Evolutionary conservation across 2,113 vertebrate genomes (phyloP).

Genomic region (Chloroceryle aenea): DNA sequence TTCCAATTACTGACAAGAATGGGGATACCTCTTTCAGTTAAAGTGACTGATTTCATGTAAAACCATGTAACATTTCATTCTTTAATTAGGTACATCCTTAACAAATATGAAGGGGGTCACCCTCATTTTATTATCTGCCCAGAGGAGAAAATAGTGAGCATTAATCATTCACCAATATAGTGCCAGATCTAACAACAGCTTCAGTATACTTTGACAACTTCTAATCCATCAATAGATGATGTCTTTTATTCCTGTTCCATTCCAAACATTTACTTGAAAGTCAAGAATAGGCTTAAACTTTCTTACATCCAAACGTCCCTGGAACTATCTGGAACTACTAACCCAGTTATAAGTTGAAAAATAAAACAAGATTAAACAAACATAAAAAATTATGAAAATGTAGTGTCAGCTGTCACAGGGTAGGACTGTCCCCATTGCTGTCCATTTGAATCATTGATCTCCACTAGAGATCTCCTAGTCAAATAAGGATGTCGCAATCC

Average conservation of each 20-base stretch:
- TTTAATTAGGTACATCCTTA: constrained; percentile 69
- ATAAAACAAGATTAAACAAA: background rate
- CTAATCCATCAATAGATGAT: background rate
- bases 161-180: constrained; percentile 25
- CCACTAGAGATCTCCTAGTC: background rate
- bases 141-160: constrained; percentile 30
- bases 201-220: background rate
- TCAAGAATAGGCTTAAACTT: background rate
- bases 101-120: constrained; percentile 54
- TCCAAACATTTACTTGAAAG: background rate
- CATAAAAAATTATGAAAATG: background rate
- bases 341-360: background rate
- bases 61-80: constrained; percentile 51
- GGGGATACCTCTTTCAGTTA: constrained; percentile 68
- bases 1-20: constrained; percentile 57
- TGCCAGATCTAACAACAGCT: constrained; percentile 3
- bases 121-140: constrained; percentile 54
- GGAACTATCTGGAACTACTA: background rate
- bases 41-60: constrained; percentile 70
- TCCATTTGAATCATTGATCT: background rate
- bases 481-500: background rate
- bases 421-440: background rate
- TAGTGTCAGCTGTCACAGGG: background rate
- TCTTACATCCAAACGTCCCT: background rate
- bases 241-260: background rate